These are phyloP conservation scores for Scaptomyza tumidula DNA, from an alignment of 2,888 invertebrate species.

Conservation along the genomic window DNA sequence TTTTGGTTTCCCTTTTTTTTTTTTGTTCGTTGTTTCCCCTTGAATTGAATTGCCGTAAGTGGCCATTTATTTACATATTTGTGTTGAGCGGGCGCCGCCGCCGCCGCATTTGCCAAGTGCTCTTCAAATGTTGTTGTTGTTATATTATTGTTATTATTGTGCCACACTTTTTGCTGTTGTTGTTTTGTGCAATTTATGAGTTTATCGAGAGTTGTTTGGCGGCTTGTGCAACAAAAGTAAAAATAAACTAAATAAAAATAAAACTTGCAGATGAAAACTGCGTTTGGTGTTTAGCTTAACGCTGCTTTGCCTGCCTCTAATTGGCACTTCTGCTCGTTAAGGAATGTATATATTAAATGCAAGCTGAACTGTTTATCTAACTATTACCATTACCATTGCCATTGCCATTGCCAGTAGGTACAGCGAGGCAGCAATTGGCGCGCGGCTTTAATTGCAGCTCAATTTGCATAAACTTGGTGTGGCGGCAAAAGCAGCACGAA, in stretches of 20 bases:
- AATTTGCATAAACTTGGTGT: slow-evolving; percentile 73
- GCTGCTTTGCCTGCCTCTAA: slow-evolving; percentile 46
- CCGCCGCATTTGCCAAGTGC: slow-evolving; percentile 58
- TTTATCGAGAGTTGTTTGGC: slow-evolving; percentile 58
- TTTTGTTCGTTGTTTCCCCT: slow-evolving; percentile 19
- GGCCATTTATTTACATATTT: slow-evolving; percentile 80
- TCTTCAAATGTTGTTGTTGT: slow-evolving; percentile 59
- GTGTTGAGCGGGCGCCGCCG: slow-evolving; percentile 58
- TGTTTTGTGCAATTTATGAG: slow-evolving; percentile 72
- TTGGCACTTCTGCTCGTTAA: slow-evolving; percentile 61
- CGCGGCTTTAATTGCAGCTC: slow-evolving; percentile 64
- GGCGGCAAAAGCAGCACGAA: slow-evolving; percentile 7
- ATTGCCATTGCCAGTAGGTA: slow-evolving; percentile 2
- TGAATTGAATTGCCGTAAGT: slow-evolving; percentile 75
- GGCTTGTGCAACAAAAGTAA: slow-evolving; percentile 1
- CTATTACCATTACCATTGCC: slow-evolving; percentile 2
- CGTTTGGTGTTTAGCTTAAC: slow-evolving; percentile 37
- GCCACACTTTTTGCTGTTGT: slow-evolving; percentile 42
- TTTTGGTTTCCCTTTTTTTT: slow-evolving; percentile 5
- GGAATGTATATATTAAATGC: slow-evolving; percentile 29
- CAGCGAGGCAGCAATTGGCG: slow-evolving; percentile 16
- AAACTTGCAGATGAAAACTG: slow-evolving; percentile 15
- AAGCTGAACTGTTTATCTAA: slow-evolving; percentile 29
- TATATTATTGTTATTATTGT: slow-evolving; percentile 77
- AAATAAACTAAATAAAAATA: not conserved